These are phyloP conservation scores for Monochamus saltuarius DNA, from an alignment of 1,140 invertebrate species.

Conservation along the genomic window DNA sequence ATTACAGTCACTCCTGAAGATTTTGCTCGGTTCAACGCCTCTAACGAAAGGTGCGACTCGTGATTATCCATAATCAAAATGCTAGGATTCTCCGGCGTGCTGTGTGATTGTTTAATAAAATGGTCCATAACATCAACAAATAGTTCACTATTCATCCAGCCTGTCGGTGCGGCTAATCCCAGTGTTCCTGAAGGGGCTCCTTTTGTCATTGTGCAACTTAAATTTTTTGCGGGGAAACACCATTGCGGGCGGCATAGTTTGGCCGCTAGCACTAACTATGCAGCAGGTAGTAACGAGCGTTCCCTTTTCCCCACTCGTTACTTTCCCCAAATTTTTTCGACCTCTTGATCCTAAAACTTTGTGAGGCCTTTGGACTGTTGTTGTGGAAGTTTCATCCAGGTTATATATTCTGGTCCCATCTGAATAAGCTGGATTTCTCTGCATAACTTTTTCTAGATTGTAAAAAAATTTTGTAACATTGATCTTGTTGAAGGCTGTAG, in stretches of 20 bases:
- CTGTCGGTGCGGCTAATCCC: slow-evolving; percentile 12
- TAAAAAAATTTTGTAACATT: slow-evolving; percentile 39
- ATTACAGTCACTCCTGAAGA: slow-evolving; percentile 42
- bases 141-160: not conserved
- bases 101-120: slow-evolving; percentile 22
- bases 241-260: slow-evolving; percentile 35
- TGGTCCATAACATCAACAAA: not conserved
- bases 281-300: slow-evolving; percentile 51
- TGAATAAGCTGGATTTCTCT: slow-evolving; percentile 10
- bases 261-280: slow-evolving; percentile 47
- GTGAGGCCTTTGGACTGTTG: slow-evolving; percentile 50
- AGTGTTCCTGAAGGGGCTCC: slow-evolving; percentile 39
- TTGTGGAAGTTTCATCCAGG: slow-evolving; percentile 52
- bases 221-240: slow-evolving; percentile 46
- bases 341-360: slow-evolving; percentile 47
- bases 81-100: slow-evolving; percentile 45
- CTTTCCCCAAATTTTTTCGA: slow-evolving; percentile 44
- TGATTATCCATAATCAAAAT: slow-evolving; percentile 54
- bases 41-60: slow-evolving; percentile 43
- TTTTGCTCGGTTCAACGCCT: slow-evolving; percentile 41
- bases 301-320: slow-evolving; percentile 52
- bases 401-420: slow-evolving; percentile 48
- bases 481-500: slow-evolving; percentile 42
- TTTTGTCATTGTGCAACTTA: slow-evolving; percentile 41
- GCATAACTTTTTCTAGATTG: slow-evolving; percentile 10